Evolutionary conservation across 2,113 vertebrate species (phyloP).

Genomic region (Chaetorhynchus papuensis): DNA sequence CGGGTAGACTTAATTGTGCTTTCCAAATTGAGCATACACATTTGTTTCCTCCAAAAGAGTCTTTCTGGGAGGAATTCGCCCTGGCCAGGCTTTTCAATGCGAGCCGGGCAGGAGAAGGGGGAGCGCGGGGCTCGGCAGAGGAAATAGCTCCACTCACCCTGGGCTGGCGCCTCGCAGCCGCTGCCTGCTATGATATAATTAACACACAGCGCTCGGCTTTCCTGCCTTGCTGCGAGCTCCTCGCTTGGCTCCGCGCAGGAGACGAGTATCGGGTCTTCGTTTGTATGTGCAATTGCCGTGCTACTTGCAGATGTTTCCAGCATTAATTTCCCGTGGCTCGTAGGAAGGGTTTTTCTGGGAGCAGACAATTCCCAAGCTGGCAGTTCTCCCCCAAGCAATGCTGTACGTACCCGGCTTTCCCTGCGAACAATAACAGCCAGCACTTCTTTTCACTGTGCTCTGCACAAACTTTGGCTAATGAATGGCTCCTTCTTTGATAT

Average conservation of each 20-base stretch:
- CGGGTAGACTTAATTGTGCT: constrained; percentile 60
- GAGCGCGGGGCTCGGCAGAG: background rate
- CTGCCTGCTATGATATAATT: constrained; percentile 53
- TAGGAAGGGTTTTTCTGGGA: background rate
- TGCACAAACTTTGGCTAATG: constrained; percentile 19
- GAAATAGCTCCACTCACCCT: constrained; percentile 18
- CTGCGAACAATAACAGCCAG: background rate
- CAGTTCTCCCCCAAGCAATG: background rate
- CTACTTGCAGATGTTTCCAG: background rate
- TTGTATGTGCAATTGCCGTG: background rate
- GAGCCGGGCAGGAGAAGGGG: background rate
- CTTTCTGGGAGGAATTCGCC: constrained; percentile 56
- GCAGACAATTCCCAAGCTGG: background rate
- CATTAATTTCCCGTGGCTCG: background rate
- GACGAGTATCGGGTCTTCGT: background rate
- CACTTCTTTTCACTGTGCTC: constrained; percentile 21
- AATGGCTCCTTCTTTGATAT: constrained; percentile 37
- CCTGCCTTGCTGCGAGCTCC: background rate
- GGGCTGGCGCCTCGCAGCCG: constrained; percentile 48
- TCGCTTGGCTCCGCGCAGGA: background rate
- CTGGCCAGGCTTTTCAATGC: constrained; percentile 39
- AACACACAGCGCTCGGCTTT: constrained; percentile 7
- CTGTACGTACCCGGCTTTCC: background rate
- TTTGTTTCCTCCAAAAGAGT: constrained; percentile 59
- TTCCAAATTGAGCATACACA: constrained; percentile 59